phyloP scores from a whole-genome alignment of 2,113 vertebrate species.

The Zootoca vivipara region DNA sequence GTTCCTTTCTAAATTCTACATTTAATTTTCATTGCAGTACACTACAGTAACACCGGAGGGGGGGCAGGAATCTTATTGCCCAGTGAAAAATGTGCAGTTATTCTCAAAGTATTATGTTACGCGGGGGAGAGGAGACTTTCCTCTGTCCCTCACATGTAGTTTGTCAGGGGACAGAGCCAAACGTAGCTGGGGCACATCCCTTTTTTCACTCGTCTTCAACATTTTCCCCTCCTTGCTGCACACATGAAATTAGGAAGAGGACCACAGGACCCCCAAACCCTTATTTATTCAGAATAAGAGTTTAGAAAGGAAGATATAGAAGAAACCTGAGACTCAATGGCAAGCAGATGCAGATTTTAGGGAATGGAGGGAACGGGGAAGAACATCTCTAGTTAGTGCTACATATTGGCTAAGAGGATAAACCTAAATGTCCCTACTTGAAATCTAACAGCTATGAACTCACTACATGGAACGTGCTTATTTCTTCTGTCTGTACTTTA shows the following conservation, averaged over 20 bases:
- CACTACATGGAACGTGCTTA: background rate
- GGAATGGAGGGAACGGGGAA: fast-evolving
- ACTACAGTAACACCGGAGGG: background rate
- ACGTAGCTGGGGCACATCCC: background rate
- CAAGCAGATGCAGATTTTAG: background rate
- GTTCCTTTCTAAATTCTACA: background rate
- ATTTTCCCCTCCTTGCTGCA: background rate
- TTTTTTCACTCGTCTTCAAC: background rate
- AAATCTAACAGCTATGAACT: background rate
- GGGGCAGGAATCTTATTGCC: no score
- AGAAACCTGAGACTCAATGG: background rate
- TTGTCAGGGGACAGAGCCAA: background rate
- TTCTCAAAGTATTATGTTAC: background rate
- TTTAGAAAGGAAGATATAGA: background rate
- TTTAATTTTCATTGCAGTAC: background rate
- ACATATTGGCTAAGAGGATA: background rate
- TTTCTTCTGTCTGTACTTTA: background rate
- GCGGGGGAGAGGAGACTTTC: background rate
- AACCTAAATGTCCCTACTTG: background rate
- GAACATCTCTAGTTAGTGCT: background rate
- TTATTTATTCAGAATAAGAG: background rate
- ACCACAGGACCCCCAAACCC: background rate
- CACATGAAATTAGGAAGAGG: background rate
- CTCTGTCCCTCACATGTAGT: background rate
- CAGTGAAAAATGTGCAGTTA: background rate